phyloP scores from a whole-genome alignment of 2,113 vertebrate genomes.

The Cinclus mexicanus region DNA sequence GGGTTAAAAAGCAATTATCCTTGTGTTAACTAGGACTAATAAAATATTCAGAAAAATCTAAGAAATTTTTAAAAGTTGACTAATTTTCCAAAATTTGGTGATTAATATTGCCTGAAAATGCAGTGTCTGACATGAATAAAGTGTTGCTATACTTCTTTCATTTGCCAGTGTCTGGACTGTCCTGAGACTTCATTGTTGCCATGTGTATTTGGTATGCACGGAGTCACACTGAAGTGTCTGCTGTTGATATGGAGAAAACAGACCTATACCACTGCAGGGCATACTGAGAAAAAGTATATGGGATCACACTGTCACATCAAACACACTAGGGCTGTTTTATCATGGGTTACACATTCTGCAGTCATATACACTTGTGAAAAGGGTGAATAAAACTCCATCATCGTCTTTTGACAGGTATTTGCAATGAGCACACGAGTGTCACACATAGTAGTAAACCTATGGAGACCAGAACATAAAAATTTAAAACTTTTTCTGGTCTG shows the following conservation, averaged over 20 bases:
- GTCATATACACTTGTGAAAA: not conserved
- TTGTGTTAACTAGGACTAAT: not conserved
- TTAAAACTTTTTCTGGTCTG: not conserved
- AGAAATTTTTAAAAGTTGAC: not conserved
- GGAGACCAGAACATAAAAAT: not conserved
- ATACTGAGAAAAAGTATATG: not conserved
- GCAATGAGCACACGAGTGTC: not conserved
- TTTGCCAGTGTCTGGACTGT: not conserved
- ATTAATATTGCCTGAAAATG: not conserved
- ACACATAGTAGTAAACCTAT: not conserved
- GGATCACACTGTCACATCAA: not conserved
- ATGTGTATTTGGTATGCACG: rapidly evolving
- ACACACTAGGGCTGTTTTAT: not conserved
- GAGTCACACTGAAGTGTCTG: not conserved
- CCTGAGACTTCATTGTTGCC: not conserved
- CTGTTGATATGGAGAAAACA: not conserved
- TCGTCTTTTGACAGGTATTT: not conserved
- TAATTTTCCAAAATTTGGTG: not conserved
- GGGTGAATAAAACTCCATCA: not conserved
- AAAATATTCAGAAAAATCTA: not conserved
- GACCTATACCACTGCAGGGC: not conserved
- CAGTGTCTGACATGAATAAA: not conserved
- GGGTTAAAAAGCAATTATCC: not conserved
- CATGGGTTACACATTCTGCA: not conserved
- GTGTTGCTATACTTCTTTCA: not conserved